Evolutionary conservation across 2,888 invertebrate genomes (phyloP).

Genomic region (Ashinkailepas kermadecensis): DNA sequence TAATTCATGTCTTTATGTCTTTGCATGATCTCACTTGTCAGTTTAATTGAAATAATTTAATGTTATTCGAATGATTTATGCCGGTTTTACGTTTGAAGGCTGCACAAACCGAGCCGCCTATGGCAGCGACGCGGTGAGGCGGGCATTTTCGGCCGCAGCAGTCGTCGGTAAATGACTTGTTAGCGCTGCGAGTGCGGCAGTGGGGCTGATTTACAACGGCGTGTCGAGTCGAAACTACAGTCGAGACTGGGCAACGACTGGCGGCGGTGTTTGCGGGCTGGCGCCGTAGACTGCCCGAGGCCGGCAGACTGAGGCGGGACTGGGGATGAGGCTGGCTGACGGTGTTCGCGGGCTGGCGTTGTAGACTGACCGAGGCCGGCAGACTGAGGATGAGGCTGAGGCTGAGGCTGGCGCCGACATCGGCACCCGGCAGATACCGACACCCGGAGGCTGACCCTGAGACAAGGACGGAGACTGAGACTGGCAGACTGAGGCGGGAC

Average conservation of each 20-base stretch:
- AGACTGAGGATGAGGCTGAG: background rate
- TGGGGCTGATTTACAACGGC: background rate
- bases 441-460: background rate
- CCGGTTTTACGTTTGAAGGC: conserved; percentile 20
- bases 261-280: too few species aligned
- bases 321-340: background rate
- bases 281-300: too few species aligned
- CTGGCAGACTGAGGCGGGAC: background rate
- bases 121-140: background rate
- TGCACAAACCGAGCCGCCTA: background rate
- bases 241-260: too few species aligned
- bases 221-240: background rate
- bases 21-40: conserved; percentile 23
- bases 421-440: too few species aligned
- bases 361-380: background rate
- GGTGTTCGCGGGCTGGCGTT: background rate
- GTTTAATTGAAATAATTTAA: conserved; percentile 23
- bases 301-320: background rate
- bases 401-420: background rate
- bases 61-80: conserved; percentile 20
- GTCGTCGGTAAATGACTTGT: conserved; percentile 16
- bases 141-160: background rate
- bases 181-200: conserved; percentile 2
- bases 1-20: conserved; percentile 20
- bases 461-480: background rate